Percentiles rank a stretch among this genome's conserved stretches.
phyloP scores from a whole-genome alignment of 2,113 vertebrate species.

The Nestor notabilis region DNA sequence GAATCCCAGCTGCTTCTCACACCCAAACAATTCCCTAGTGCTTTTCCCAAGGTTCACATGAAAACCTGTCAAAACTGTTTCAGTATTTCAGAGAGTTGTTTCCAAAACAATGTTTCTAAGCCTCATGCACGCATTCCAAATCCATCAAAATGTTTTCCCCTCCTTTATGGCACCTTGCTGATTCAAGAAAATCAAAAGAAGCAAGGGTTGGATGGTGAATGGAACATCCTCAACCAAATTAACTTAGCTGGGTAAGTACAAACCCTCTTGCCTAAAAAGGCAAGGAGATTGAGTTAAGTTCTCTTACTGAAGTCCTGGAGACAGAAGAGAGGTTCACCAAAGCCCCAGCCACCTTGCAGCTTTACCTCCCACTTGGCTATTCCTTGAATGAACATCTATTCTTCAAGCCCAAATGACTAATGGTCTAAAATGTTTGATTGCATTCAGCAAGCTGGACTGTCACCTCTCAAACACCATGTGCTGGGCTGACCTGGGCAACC shows the following conservation, averaged over 20 bases:
- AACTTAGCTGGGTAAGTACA: not conserved
- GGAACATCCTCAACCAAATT: not conserved
- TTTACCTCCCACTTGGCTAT: not conserved
- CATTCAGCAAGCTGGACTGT: not conserved
- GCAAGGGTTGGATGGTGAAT: not conserved
- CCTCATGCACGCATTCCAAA: not conserved
- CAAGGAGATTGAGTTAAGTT: not conserved
- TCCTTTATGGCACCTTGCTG: not conserved
- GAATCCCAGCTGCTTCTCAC: not conserved
- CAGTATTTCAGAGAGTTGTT: not conserved
- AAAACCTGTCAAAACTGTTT: not conserved
- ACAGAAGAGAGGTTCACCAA: not conserved
- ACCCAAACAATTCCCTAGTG: not conserved
- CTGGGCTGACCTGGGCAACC: not conserved
- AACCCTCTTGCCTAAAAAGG: not conserved
- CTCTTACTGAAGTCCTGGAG: not conserved
- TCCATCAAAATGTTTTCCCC: not conserved
- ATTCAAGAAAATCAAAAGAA: not conserved
- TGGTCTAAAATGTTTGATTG: not conserved
- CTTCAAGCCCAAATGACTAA: not conserved
- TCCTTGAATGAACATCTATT: not conserved
- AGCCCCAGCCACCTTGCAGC: not conserved
- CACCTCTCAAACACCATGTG: not conserved
- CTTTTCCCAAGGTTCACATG: not conserved
- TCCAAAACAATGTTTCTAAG: not conserved